Evolutionary conservation across 1,140 invertebrate genomes (phyloP).

Genomic region (Latrodectus geometricus): DNA sequence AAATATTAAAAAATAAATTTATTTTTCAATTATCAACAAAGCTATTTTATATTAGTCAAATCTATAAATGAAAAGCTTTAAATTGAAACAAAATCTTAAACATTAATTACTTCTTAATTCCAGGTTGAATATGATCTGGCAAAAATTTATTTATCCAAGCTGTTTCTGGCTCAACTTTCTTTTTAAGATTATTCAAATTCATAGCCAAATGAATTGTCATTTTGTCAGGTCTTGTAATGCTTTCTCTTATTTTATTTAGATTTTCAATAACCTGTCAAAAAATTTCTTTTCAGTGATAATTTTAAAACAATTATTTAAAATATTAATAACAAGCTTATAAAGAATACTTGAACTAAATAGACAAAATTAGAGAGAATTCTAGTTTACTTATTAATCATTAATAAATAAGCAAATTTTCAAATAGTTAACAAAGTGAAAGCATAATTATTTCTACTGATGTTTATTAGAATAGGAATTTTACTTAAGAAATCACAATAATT

Average conservation of each 20-base stretch:
- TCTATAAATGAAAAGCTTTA: background rate
- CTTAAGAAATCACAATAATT: too few relatives aligned
- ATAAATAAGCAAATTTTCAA: too few relatives aligned
- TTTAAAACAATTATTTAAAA: constrained; percentile 1
- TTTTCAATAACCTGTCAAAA: constrained; percentile 68
- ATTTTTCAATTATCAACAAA: too few relatives aligned
- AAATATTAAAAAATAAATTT: too few relatives aligned
- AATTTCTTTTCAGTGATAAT: background rate
- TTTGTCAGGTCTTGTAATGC: constrained; percentile 74
- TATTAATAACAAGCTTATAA: background rate
- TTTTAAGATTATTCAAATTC: constrained; percentile 75
- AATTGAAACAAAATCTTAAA: background rate
- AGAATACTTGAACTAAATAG: background rate
- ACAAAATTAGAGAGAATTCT: background rate
- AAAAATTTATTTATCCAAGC: constrained; percentile 52
- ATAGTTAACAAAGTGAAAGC: too few relatives aligned
- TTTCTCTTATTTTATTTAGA: constrained; percentile 75
- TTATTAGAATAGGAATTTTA: too few relatives aligned
- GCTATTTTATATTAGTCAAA: too few relatives aligned
- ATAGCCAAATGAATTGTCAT: constrained; percentile 79
- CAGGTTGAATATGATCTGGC: constrained; percentile 28
- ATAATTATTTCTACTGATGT: too few relatives aligned
- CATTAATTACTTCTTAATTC: constrained; percentile 22
- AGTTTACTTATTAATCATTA: too few relatives aligned
- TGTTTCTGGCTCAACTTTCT: constrained; percentile 48